These are phyloP conservation scores for Hippocampus comes DNA, from an alignment of 2,113 vertebrate genomes.

Conservation along the genomic window DNA sequence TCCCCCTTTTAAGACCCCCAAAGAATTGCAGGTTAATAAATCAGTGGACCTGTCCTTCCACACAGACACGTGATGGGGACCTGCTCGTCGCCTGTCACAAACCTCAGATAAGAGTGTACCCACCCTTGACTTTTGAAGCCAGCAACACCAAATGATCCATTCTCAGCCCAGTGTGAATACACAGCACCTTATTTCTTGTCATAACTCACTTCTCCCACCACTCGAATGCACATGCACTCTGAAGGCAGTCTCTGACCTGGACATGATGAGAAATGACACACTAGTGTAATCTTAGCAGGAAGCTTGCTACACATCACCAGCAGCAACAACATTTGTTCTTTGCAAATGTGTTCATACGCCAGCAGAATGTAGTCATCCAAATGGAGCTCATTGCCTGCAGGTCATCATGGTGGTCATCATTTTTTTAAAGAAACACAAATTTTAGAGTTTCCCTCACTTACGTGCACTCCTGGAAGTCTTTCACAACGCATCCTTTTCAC, in stretches of 20 bases:
- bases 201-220: not conserved
- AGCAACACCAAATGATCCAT: not conserved
- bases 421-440: too few relatives aligned
- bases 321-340: not conserved
- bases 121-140: not conserved
- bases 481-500: too few relatives aligned
- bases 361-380: not conserved
- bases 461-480: too few relatives aligned
- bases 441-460: too few relatives aligned
- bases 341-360: not conserved
- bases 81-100: not conserved
- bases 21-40: conserved; percentile 1
- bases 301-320: not conserved
- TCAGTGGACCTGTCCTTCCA: not conserved
- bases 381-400: not conserved
- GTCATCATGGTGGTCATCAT: not conserved
- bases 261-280: not conserved
- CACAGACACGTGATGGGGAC: not conserved
- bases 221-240: not conserved
- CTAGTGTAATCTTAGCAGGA: not conserved
- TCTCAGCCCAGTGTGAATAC: not conserved
- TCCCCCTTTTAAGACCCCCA: not conserved
- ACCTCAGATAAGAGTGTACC: not conserved
- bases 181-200: not conserved
- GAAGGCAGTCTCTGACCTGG: not conserved